Evolutionary conservation across 2,888 invertebrate species (phyloP).

Genomic region (Oscheius sp.): DNA sequence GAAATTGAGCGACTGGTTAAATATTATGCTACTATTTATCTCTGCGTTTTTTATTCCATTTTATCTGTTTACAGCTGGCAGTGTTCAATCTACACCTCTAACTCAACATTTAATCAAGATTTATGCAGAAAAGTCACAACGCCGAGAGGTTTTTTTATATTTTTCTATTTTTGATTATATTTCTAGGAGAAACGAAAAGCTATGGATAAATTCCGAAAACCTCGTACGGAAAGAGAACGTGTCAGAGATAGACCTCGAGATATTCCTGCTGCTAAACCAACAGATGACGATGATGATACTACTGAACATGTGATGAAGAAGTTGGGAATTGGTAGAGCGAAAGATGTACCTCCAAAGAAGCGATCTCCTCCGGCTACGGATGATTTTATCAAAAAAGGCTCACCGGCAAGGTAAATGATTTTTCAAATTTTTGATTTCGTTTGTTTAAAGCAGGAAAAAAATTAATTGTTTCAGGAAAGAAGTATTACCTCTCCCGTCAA

Average conservation of each 20-base stretch:
- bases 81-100: conserved; percentile 29
- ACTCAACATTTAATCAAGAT: conserved; percentile 21
- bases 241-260: neutral
- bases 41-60: neutral
- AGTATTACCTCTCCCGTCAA: neutral
- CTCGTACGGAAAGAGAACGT: conserved; percentile 17
- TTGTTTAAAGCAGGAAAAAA: neutral
- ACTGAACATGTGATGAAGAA: conserved; percentile 12
- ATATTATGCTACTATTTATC: too few relatives aligned
- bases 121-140: conserved; percentile 15
- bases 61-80: conserved; percentile 20
- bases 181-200: conserved; percentile 27
- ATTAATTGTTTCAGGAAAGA: neutral
- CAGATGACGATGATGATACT: neutral
- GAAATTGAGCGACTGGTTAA: neutral
- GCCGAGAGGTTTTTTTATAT: neutral
- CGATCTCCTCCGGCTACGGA: conserved; percentile 2
- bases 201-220: conserved; percentile 25
- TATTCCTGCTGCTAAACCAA: neutral
- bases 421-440: neutral
- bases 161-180: conserved; percentile 5
- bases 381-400: neutral
- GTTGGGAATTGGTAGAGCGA: conserved; percentile 8
- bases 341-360: neutral
- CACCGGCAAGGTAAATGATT: too few relatives aligned